Percentiles rank a stretch among this genome's conserved stretches.
Evolutionary conservation across 1,140 invertebrate species (phyloP).

Genomic region (Drosophila eugracilis): DNA sequence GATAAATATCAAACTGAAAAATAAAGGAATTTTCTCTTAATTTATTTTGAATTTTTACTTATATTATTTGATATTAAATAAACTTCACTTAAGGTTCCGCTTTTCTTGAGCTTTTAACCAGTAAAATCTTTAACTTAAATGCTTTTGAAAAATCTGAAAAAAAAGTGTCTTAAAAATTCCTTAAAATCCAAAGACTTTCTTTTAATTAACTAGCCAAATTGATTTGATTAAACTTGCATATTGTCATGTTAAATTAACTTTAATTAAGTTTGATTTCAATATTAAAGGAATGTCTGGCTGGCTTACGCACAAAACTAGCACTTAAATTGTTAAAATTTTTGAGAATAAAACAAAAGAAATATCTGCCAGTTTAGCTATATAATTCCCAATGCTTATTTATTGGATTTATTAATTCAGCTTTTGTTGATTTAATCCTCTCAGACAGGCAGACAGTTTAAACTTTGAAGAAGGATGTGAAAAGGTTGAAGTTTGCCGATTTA

Average conservation of each 20-base stretch:
- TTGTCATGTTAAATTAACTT: background rate
- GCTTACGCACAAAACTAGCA: too few relatives aligned
- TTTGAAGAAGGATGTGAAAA: conserved; percentile 1
- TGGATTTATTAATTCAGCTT: conserved; percentile 15
- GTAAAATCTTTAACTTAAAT: too few relatives aligned
- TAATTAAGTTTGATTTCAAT: background rate
- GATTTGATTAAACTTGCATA: background rate
- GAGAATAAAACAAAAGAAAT: conserved; percentile 6
- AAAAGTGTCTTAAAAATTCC: too few relatives aligned
- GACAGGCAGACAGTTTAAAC: background rate
- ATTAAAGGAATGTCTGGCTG: background rate
- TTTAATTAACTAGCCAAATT: too few relatives aligned
- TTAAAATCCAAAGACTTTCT: background rate
- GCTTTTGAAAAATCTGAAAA: too few relatives aligned
- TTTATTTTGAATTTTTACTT: too few relatives aligned
- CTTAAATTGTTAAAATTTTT: background rate
- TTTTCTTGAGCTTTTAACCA: too few relatives aligned
- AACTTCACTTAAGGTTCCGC: too few relatives aligned
- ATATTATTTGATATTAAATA: too few relatives aligned
- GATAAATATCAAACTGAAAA: too few relatives aligned
- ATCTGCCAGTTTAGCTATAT: too few relatives aligned
- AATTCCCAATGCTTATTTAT: conserved; percentile 20
- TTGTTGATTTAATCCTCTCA: conserved; percentile 1
- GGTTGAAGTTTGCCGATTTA: conserved; percentile 26
- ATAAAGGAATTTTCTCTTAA: too few relatives aligned